phyloP scores from a whole-genome alignment of 2,113 vertebrate species.

The Cepphus grylle region DNA sequence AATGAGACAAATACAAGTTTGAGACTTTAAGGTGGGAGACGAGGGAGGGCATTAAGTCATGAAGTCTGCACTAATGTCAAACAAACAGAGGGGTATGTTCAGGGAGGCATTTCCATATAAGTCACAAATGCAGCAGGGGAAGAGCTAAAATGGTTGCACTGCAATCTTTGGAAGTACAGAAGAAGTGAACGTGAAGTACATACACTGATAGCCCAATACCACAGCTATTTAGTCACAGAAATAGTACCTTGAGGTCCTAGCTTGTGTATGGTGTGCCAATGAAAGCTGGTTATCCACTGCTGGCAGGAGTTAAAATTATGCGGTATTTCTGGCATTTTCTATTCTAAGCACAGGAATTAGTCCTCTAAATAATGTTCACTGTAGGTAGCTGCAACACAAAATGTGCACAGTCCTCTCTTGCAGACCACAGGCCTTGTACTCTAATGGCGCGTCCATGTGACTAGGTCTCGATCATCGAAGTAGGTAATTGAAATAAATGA shows the following conservation, averaged over 20 bases:
- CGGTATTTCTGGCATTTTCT: conserved; percentile 18
- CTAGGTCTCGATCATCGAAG: neutral
- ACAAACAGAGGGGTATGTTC: neutral
- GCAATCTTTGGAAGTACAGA: neutral
- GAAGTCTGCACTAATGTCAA: neutral
- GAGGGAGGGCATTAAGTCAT: neutral
- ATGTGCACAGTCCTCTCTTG: neutral
- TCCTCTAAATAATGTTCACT: neutral
- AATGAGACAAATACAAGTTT: neutral
- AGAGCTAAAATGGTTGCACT: neutral
- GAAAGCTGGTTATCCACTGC: neutral
- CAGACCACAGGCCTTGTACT: neutral
- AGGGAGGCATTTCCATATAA: neutral
- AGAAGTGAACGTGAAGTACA: neutral
- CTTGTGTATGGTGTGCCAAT: neutral
- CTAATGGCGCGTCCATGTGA: neutral
- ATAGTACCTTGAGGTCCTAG: neutral
- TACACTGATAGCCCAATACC: neutral
- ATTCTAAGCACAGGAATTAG: conserved; percentile 34
- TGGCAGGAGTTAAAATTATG: conserved; percentile 6
- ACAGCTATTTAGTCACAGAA: neutral
- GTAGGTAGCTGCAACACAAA: neutral
- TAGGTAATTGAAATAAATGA: neutral
- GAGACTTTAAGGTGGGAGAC: neutral
- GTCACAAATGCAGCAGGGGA: neutral